Evolutionary conservation across 2,888 invertebrate genomes (phyloP).

Genomic region (Dolomedes plantarius): DNA sequence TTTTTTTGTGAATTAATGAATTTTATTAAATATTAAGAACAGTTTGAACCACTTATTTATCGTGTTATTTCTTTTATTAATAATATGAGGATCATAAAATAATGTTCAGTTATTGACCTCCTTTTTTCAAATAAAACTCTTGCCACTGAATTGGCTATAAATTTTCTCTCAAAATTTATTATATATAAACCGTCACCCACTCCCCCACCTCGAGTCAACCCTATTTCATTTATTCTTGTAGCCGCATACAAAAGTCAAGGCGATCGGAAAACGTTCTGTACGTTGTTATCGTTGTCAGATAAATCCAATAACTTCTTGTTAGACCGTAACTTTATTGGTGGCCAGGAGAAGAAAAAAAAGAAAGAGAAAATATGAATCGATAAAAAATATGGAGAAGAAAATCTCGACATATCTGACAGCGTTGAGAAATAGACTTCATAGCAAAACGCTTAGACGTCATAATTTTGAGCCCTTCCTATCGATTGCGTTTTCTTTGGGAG

Average conservation of each 20-base stretch:
- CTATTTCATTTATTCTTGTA: background rate
- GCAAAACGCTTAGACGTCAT: slow-evolving; percentile 68
- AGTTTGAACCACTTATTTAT: too few relatives aligned
- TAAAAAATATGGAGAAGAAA: slow-evolving; percentile 12
- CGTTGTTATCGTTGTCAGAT: slow-evolving; percentile 64
- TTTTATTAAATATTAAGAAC: too few relatives aligned
- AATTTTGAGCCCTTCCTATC: slow-evolving; percentile 59
- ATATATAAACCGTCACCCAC: background rate
- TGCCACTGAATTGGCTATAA: background rate
- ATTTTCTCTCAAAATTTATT: background rate
- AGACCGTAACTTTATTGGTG: slow-evolving; percentile 32
- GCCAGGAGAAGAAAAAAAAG: slow-evolving; percentile 14
- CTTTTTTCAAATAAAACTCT: background rate
- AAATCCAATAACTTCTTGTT: slow-evolving; percentile 68
- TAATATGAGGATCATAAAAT: too few relatives aligned
- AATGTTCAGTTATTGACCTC: background rate
- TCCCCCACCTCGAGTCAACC: too few relatives aligned
- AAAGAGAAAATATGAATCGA: slow-evolving; percentile 41
- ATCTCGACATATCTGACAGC: slow-evolving; percentile 64
- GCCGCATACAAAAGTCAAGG: slow-evolving; percentile 46
- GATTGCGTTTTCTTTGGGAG: slow-evolving; percentile 24
- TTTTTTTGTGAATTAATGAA: too few relatives aligned
- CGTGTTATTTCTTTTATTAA: too few relatives aligned
- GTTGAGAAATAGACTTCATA: slow-evolving; percentile 64
- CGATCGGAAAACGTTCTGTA: slow-evolving; percentile 45